Evolutionary conservation across 2,888 invertebrate genomes (phyloP).

Genomic region (Plagodis dolabraria): DNA sequence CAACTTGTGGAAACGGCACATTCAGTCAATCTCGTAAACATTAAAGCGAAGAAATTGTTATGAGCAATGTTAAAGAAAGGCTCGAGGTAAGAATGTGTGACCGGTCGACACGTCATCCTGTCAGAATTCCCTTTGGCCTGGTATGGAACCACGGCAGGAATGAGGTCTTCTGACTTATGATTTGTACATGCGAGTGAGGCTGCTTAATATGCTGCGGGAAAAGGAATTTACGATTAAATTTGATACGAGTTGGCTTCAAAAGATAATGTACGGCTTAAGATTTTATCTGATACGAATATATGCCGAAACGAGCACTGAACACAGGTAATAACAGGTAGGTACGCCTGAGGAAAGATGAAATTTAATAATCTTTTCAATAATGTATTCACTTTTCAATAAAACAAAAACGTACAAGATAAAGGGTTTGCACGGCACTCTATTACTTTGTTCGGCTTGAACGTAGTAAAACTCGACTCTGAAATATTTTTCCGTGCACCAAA

Average conservation of each 20-base stretch:
- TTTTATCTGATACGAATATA: too few species aligned
- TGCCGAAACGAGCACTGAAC: too few species aligned
- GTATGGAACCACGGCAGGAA: background rate
- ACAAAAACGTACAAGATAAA: too few species aligned
- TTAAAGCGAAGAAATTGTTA: slow-evolving; percentile 12
- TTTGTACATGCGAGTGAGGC: background rate
- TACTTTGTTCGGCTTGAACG: too few species aligned
- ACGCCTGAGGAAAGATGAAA: too few species aligned
- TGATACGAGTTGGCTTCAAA: slow-evolving; percentile 2
- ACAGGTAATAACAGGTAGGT: too few species aligned
- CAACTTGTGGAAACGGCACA: background rate
- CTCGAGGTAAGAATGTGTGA: slow-evolving; percentile 20
- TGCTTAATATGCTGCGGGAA: background rate
- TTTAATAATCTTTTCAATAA: too few species aligned
- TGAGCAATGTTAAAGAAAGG: slow-evolving; percentile 15
- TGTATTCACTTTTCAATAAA: too few species aligned
- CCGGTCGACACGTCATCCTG: slow-evolving; percentile 33
- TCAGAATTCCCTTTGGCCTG: slow-evolving; percentile 14
- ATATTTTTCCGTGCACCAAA: too few species aligned
- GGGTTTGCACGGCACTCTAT: too few species aligned
- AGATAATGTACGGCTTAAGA: too few species aligned
- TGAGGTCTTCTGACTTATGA: slow-evolving; percentile 12
- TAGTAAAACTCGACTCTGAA: too few species aligned
- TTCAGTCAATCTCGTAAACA: slow-evolving; percentile 6
- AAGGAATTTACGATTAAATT: slow-evolving; percentile 15